Percentiles rank a stretch among this genome's conserved stretches.
Evolutionary conservation across 1,140 invertebrate genomes (phyloP).

Genomic region (Papilio machaon): DNA sequence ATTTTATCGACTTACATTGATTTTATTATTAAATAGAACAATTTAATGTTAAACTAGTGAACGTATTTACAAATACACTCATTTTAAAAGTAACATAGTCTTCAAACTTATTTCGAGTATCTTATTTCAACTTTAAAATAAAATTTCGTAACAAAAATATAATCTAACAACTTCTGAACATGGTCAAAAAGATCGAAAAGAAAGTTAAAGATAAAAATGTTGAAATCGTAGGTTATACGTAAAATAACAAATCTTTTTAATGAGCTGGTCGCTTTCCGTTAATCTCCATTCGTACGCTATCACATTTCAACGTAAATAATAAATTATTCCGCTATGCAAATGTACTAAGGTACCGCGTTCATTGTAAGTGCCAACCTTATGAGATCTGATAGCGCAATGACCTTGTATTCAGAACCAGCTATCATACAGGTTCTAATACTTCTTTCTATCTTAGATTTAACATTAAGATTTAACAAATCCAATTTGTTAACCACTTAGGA

Average conservation of each 20-base stretch:
- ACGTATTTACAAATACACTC: no score
- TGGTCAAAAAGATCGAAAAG: neutral
- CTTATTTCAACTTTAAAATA: neutral
- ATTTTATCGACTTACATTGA: no score
- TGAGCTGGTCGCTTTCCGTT: neutral
- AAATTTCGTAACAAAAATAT: neutral
- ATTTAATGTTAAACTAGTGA: no score
- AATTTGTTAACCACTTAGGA: neutral
- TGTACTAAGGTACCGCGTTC: slow-evolving; percentile 11
- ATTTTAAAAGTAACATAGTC: no score
- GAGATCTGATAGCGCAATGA: slow-evolving; percentile 28
- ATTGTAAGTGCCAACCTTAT: slow-evolving; percentile 6
- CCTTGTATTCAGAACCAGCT: slow-evolving; percentile 12
- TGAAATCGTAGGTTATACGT: neutral
- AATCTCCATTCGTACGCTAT: slow-evolving; percentile 17
- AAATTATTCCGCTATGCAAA: slow-evolving; percentile 35
- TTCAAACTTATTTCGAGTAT: no score
- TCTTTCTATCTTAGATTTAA: slow-evolving; percentile 5
- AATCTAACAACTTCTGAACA: neutral
- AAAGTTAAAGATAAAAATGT: neutral
- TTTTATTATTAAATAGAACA: no score
- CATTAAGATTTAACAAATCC: neutral
- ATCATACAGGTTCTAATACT: neutral
- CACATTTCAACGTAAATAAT: slow-evolving; percentile 17
- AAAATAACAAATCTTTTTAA: slow-evolving; percentile 19